Percentiles rank a stretch among this genome's conserved stretches.
These are phyloP conservation scores for Pachypanchax playfairii DNA, from an alignment of 2,113 vertebrate species.

Conservation along the genomic window DNA sequence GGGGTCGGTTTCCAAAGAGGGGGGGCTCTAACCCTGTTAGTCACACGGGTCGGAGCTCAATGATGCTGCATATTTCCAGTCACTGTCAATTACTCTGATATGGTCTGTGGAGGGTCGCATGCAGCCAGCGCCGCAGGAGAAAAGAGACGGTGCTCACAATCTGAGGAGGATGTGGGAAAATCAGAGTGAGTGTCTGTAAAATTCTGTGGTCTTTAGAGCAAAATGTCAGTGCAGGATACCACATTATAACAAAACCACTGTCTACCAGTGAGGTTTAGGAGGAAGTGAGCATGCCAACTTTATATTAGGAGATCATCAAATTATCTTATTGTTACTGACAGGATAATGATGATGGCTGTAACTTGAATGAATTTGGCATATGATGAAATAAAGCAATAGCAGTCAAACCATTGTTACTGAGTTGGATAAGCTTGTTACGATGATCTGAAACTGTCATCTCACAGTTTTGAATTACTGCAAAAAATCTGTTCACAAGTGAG, in stretches of 20 bases:
- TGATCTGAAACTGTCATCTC: too few relatives aligned
- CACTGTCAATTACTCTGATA: constrained; percentile 82
- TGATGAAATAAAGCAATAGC: too few relatives aligned
- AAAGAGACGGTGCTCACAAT: constrained; percentile 27
- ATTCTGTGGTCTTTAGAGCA: constrained; percentile 26
- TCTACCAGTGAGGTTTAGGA: constrained; percentile 27
- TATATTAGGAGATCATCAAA: constrained; percentile 45
- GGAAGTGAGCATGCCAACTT: constrained; percentile 33
- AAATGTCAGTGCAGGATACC: constrained; percentile 34
- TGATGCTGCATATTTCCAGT: constrained; percentile 84
- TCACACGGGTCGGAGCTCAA: constrained; percentile 79
- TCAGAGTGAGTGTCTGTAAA: constrained; percentile 2
- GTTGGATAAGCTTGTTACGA: too few relatives aligned
- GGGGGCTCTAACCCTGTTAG: constrained; percentile 81
- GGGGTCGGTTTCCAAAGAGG: constrained; percentile 66
- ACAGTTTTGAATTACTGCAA: too few relatives aligned
- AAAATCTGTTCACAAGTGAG: too few relatives aligned
- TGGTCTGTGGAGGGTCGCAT: constrained; percentile 74
- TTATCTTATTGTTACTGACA: constrained; percentile 29
- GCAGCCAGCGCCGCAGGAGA: constrained; percentile 50
- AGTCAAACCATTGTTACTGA: too few relatives aligned
- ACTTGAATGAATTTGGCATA: constrained; percentile 16
- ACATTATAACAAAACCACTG: constrained; percentile 51
- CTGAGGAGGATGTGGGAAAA: constrained; percentile 56
- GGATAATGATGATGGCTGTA: constrained; percentile 22